Evolutionary conservation across 1,140 invertebrate species (phyloP).

Genomic region (Orius insidiosus): DNA sequence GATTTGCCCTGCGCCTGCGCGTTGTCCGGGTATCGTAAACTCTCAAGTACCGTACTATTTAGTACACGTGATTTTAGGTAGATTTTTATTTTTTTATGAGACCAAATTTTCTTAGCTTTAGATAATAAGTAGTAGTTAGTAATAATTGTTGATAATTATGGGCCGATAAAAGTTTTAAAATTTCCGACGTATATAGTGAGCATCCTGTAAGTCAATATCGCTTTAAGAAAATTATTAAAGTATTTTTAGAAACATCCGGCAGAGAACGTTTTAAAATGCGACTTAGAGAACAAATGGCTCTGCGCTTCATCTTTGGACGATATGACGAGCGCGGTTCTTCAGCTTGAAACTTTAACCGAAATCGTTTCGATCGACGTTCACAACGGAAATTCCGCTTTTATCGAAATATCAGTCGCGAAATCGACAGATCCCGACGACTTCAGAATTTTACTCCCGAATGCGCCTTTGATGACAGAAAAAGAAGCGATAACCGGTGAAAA

Average conservation of each 20-base stretch:
- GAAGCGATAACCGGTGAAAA: conserved; percentile 49
- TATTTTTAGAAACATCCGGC: conserved; percentile 45
- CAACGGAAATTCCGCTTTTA: conserved; percentile 65
- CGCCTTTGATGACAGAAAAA: conserved; percentile 60
- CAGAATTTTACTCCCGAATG: conserved; percentile 58
- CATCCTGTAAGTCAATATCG: no score
- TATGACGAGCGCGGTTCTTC: conserved; percentile 51
- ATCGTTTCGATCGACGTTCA: conserved; percentile 65
- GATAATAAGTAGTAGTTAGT: no score
- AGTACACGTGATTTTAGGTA: no score
- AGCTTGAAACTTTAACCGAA: conserved; percentile 47
- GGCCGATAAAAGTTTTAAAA: no score
- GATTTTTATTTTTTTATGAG: no score
- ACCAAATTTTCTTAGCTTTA: no score
- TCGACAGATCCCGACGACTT: conserved; percentile 38
- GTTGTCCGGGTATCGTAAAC: no score
- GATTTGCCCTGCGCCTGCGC: no score
- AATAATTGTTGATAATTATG: no score
- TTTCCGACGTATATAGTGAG: no score
- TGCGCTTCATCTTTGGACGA: conserved; percentile 45
- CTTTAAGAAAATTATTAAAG: no score
- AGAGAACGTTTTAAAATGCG: conserved; percentile 45
- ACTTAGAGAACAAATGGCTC: conserved; percentile 48
- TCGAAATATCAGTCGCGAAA: conserved; percentile 65
- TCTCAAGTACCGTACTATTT: no score